Conservation (phyloP, 2,888 invertebrate species). For the Cataglyphis livida region DNA sequence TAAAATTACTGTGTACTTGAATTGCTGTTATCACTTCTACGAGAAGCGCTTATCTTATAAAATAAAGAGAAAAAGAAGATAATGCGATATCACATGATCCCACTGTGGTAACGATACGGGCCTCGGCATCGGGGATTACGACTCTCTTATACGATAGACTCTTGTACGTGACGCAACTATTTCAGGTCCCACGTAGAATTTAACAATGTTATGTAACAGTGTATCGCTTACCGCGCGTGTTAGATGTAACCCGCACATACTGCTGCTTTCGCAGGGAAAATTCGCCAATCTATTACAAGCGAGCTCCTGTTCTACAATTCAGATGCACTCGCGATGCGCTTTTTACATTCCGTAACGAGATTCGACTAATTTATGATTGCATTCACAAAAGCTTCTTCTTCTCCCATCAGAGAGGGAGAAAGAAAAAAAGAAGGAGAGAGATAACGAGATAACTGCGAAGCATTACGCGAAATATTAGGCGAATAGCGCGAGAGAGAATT, state of each 20-base stretch:
- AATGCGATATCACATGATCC: neutral
- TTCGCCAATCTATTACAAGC: conserved; percentile 6
- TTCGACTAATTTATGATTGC: conserved; percentile 39
- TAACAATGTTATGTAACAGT: conserved; percentile 25
- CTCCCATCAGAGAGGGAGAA: neutral
- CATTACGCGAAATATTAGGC: neutral
- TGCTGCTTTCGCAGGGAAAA: conserved; percentile 24
- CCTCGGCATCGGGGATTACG: neutral
- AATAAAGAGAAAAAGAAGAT: neutral
- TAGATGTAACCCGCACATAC: conserved; percentile 15
- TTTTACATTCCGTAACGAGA: conserved; percentile 29
- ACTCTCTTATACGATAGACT: neutral
- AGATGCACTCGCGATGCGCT: conserved; percentile 19
- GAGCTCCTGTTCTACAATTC: conserved; percentile 40
- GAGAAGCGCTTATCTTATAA: neutral
- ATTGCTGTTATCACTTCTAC: neutral
- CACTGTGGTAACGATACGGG: neutral
- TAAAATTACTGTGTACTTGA: neutral
- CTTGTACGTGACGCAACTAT: conserved; percentile 15
- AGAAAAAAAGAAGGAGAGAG: neutral
- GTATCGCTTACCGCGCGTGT: neutral
- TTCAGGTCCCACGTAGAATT: conserved; percentile 39
- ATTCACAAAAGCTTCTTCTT: neutral
- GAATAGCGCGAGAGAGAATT: neutral
- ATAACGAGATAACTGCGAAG: conserved; percentile 1